These are phyloP conservation scores for Dendrolimus kikuchii DNA, from an alignment of 1,140 invertebrate species.

Conservation along the genomic window DNA sequence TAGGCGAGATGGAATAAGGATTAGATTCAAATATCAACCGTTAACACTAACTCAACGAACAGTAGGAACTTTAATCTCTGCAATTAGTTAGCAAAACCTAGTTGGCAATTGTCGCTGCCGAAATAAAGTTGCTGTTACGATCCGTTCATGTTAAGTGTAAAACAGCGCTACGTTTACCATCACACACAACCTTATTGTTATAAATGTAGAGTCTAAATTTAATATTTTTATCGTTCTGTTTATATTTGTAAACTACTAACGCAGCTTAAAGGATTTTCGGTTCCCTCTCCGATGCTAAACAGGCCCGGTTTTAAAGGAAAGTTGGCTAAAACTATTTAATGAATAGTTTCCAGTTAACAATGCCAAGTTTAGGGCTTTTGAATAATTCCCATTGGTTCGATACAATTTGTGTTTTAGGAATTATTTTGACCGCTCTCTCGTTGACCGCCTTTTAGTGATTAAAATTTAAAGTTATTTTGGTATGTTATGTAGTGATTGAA, in stretches of 20 bases:
- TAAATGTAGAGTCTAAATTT: slow-evolving; percentile 15
- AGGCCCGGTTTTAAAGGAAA: slow-evolving; percentile 40
- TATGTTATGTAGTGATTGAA: too few species aligned
- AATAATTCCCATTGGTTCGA: slow-evolving; percentile 13
- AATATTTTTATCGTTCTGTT: slow-evolving; percentile 2
- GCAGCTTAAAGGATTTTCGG: slow-evolving; percentile 55
- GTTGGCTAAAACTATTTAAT: slow-evolving; percentile 37
- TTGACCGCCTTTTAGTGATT: too few species aligned
- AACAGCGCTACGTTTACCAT: slow-evolving; percentile 21
- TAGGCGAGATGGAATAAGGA: slow-evolving; percentile 1
- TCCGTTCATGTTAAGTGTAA: slow-evolving; percentile 30
- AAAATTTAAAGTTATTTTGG: too few species aligned
- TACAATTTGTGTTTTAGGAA: not conserved
- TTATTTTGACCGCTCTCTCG: too few species aligned
- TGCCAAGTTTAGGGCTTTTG: slow-evolving; percentile 14
- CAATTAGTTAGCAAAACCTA: slow-evolving; percentile 53
- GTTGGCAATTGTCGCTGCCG: slow-evolving; percentile 49
- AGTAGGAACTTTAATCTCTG: slow-evolving; percentile 43
- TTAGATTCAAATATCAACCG: slow-evolving; percentile 14
- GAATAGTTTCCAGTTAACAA: slow-evolving; percentile 28
- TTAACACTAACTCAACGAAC: slow-evolving; percentile 24
- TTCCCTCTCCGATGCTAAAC: slow-evolving; percentile 52
- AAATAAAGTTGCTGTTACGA: slow-evolving; percentile 44
- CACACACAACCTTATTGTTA: slow-evolving; percentile 12
- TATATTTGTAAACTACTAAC: slow-evolving; percentile 34